Evolutionary conservation across 1,140 invertebrate genomes (phyloP).

Genomic region (Zaprionus inermis): DNA sequence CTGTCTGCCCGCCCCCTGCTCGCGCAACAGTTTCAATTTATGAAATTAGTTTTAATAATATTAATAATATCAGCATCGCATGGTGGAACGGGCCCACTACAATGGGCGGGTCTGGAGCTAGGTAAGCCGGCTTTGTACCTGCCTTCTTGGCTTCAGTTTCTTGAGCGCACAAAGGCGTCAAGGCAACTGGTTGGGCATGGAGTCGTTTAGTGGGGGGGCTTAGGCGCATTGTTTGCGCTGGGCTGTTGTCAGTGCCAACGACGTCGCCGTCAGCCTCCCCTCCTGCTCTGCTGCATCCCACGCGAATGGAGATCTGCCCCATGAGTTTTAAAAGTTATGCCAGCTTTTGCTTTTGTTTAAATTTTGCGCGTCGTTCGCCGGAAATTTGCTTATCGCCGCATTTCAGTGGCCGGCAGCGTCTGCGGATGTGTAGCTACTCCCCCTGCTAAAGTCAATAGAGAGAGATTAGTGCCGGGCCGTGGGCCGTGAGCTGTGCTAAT

Average conservation of each 20-base stretch:
- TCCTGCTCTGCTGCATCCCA: neutral
- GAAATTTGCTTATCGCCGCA: constrained; percentile 79
- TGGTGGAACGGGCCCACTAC: constrained; percentile 48
- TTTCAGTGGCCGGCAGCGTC: constrained; percentile 57
- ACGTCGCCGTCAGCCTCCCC: constrained; percentile 24
- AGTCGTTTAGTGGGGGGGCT: constrained; percentile 41
- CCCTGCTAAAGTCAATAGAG: constrained; percentile 70
- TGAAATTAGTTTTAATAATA: constrained; percentile 79
- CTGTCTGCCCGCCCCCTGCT: neutral
- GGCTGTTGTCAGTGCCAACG: constrained; percentile 67
- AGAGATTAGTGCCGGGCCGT: constrained; percentile 66
- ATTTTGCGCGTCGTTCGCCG: constrained; percentile 64
- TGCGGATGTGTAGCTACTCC: neutral
- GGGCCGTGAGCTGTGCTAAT: constrained; percentile 69
- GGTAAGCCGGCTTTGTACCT: constrained; percentile 71
- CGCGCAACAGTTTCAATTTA: constrained; percentile 53
- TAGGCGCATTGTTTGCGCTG: constrained; percentile 72
- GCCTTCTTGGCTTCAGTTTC: constrained; percentile 70
- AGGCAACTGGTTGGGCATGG: constrained; percentile 51
- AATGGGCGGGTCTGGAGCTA: constrained; percentile 19
- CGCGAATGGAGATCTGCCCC: constrained; percentile 50
- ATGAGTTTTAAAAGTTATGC: constrained; percentile 68
- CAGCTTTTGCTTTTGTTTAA: constrained; percentile 67
- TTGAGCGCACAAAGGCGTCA: constrained; percentile 63
- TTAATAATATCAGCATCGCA: constrained; percentile 72